Evolutionary conservation across 2,888 invertebrate species (phyloP).

Genomic region (Plagiodera versicolora): DNA sequence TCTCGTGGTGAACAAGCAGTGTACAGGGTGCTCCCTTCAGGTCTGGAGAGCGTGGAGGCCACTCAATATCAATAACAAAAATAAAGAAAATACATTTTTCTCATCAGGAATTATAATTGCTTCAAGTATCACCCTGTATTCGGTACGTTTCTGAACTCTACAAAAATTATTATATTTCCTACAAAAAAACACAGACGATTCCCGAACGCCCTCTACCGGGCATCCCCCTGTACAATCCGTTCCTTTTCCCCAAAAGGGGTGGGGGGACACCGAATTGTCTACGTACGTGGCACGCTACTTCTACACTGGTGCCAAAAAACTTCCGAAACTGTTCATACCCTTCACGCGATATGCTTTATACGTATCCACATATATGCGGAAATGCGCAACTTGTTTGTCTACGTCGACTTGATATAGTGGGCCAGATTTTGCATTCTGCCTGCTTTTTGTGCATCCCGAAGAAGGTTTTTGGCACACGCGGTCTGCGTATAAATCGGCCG

Average conservation of each 20-base stretch:
- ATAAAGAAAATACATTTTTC: too few relatives aligned
- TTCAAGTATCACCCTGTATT: too few relatives aligned
- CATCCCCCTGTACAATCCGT: neutral
- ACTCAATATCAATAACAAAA: too few relatives aligned
- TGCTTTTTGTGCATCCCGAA: conserved; percentile 33
- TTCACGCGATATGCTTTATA: conserved; percentile 32
- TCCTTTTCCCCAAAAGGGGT: neutral
- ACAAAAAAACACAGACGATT: too few relatives aligned
- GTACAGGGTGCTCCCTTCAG: too few relatives aligned
- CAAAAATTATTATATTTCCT: too few relatives aligned
- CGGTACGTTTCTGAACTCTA: too few relatives aligned
- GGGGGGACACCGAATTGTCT: neutral
- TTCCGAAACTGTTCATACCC: conserved; percentile 19
- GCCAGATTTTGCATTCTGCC: conserved; percentile 42
- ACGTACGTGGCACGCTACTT: neutral
- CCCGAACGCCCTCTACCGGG: too few relatives aligned
- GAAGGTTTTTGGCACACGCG: conserved; percentile 36
- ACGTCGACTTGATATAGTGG: conserved; percentile 41
- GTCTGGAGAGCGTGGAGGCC: too few relatives aligned
- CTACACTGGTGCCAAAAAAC: conserved; percentile 19
- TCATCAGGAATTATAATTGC: too few relatives aligned
- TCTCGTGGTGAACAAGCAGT: too few relatives aligned
- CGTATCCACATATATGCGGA: conserved; percentile 37
- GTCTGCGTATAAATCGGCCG: conserved; percentile 25
- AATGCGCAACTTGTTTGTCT: conserved; percentile 44